These are phyloP conservation scores for Protula sp. DNA, from an alignment of 2,888 invertebrate genomes.

Conservation along the genomic window DNA sequence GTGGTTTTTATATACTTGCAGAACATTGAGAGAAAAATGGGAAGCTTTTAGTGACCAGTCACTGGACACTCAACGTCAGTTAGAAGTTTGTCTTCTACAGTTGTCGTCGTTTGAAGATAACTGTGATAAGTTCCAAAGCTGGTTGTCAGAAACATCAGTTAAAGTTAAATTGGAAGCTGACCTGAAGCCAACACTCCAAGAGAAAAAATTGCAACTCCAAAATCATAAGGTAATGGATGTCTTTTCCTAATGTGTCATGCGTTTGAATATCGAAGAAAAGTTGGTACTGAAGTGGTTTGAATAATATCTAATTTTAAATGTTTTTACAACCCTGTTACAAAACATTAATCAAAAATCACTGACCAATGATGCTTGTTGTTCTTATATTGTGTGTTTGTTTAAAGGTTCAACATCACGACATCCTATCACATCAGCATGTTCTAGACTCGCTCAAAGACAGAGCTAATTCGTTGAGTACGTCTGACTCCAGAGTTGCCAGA, in stretches of 20 bases:
- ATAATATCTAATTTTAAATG: too few relatives aligned
- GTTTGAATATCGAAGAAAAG: too few relatives aligned
- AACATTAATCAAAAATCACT: too few relatives aligned
- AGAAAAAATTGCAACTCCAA: conserved; percentile 72
- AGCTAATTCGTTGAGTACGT: conserved; percentile 63
- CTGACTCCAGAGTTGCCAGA: conserved; percentile 36
- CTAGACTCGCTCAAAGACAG: conserved; percentile 75
- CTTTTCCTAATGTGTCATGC: too few relatives aligned
- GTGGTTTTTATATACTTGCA: too few relatives aligned
- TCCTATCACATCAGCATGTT: conserved; percentile 77
- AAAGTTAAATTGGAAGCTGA: conserved; percentile 74
- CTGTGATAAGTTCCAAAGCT: conserved; percentile 69
- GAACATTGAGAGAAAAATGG: conserved; percentile 78
- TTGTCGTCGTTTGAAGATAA: conserved; percentile 92
- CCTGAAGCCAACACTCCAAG: conserved; percentile 80
- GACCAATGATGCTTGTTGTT: too few relatives aligned
- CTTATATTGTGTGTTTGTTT: too few relatives aligned
- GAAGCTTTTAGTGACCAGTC: conserved; percentile 80
- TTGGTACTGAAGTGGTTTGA: too few relatives aligned
- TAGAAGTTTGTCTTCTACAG: conserved; percentile 74
- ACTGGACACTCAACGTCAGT: conserved; percentile 73
- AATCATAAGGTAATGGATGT: conserved; percentile 22
- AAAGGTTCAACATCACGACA: conserved; percentile 61
- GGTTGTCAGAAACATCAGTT: conserved; percentile 72
- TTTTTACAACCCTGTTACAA: too few relatives aligned